A percentile compares a stretch with the other conserved stretches of the same genome.
Conservation (phyloP, 1,140 invertebrate genomes). For the Drosophila equinoxialis region DNA sequence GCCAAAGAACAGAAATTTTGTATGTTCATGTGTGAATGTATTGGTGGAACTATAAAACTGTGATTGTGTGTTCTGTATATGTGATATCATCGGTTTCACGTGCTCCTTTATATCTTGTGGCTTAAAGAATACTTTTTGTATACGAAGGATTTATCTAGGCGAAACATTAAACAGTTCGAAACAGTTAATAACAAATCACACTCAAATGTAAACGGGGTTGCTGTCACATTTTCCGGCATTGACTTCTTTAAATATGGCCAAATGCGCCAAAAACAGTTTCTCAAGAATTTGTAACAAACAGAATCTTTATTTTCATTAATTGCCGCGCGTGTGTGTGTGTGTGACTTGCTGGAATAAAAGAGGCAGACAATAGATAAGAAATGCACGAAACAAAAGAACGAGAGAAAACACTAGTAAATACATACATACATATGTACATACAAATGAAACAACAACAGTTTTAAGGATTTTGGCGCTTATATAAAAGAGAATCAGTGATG, state of each 20-base stretch:
- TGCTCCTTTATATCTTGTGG: too few relatives aligned
- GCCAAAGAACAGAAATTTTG: conserved; percentile 15
- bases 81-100: background rate
- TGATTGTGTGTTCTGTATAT: background rate
- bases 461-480: background rate
- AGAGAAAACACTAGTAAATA: conserved; percentile 16
- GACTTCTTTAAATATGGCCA: too few relatives aligned
- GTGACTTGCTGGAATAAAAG: background rate
- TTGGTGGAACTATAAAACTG: background rate
- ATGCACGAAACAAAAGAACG: conserved; percentile 13
- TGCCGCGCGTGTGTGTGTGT: background rate
- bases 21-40: background rate
- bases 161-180: too few relatives aligned
- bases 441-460: background rate
- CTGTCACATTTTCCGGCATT: too few relatives aligned
- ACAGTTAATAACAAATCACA: too few relatives aligned
- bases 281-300: too few relatives aligned
- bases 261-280: too few relatives aligned
- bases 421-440: background rate
- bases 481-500: background rate
- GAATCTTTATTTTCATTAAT: too few relatives aligned
- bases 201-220: too few relatives aligned
- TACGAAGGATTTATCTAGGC: too few relatives aligned
- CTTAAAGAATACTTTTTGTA: too few relatives aligned
- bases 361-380: conserved; percentile 2